Evolutionary conservation across 1,140 invertebrate species (phyloP), one percentile per base, ranked within the genome.

Genomic region (Reticulitermes speratus): DNA sequence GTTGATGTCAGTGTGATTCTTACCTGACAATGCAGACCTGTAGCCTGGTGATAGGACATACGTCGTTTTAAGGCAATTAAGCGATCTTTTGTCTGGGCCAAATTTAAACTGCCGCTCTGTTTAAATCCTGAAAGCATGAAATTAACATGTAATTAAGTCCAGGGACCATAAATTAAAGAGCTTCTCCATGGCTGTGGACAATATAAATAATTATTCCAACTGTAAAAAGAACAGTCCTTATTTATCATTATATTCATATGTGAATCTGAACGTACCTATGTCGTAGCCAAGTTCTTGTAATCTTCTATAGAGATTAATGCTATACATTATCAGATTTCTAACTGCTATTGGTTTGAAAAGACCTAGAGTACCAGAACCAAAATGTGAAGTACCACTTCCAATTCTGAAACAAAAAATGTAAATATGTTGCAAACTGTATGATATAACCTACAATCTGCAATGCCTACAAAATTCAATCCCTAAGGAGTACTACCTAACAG

Each of bases 71-170:
- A 90, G 25, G 93, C 92, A 84, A 94, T 94, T 90, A 96, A 92
- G 89, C 96, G 91, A 88, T 96, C 95, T 90, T 94, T 93, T 9
- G 94, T 95, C 90, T 95, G 93, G 69, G 95, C 95, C 86, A 97
- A 90, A 90, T 95, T 94, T 82, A 96, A 89, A 89, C 95, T 95
- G 3, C 96, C 95, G 91, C 93, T 94, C 89, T 94, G 91, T 88
- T 93, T 93, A 88, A 94, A 92, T 75, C 93, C 93, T 88, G 69
- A 84, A 87, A 85, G 86, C 87, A 84, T 55, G 82, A 52, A 55
- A 55, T 55, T 55, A 55, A 55, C 7, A 55, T 2, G 19, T 55
- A 0, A 55, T 55, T 5, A 55, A 55, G 19, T 19, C 19, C 30
- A 44, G 12, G 44, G 84, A 23, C 87, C 85, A 23, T 84, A 16